phyloP scores from a whole-genome alignment of 2,888 invertebrate genomes.

The Cerastis leucographa region DNA sequence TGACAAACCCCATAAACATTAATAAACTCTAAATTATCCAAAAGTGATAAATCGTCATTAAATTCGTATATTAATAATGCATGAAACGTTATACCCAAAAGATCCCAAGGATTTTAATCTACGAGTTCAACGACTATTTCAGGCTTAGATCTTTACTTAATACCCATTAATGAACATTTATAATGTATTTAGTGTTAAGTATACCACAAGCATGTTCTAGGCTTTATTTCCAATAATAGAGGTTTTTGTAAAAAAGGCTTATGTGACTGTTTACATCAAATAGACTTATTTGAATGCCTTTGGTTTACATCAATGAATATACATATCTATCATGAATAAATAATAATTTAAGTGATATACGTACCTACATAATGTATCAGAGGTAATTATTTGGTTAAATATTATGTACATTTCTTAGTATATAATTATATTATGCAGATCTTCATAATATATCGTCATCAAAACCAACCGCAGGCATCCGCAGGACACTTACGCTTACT shows the following conservation, averaged over 20 bases:
- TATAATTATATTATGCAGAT: background rate
- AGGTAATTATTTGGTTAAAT: background rate
- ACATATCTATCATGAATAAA: background rate
- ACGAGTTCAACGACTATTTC: background rate
- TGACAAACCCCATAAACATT: background rate
- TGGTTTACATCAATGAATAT: background rate
- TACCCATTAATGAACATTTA: background rate
- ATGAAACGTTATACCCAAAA: background rate
- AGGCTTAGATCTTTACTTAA: slow-evolving; percentile 1
- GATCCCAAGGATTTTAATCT: slow-evolving; percentile 1
- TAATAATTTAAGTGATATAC: no score
- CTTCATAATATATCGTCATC: background rate
- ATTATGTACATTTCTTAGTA: background rate
- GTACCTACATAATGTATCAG: background rate
- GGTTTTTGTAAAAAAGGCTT: background rate
- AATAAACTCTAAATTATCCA: background rate
- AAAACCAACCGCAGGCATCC: background rate
- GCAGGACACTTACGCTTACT: background rate
- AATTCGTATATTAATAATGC: background rate
- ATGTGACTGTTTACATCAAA: no score
- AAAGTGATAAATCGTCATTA: background rate
- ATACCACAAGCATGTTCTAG: background rate
- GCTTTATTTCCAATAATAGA: background rate
- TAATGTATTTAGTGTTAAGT: slow-evolving; percentile 3
- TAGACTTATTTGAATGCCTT: no score